phyloP scores from a whole-genome alignment of 2,888 invertebrate species.

The Drosophila demipolita region DNA sequence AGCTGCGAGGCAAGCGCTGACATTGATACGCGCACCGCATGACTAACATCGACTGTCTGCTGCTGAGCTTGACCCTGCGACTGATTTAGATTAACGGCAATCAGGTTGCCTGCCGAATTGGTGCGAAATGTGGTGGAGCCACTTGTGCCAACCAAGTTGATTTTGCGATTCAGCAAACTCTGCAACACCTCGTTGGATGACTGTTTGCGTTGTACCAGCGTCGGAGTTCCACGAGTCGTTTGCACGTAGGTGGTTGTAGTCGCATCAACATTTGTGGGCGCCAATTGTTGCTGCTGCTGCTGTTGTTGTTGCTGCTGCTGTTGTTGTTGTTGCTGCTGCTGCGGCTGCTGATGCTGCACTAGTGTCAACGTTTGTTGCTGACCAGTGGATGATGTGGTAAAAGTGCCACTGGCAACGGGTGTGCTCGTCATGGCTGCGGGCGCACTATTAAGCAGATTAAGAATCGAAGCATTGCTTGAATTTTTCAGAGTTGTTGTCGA shows the following conservation, averaged over 20 bases:
- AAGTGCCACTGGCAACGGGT: conserved; percentile 86
- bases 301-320: conserved; percentile 77
- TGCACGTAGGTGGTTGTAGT: conserved; percentile 78
- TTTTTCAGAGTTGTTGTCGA: conserved; percentile 68
- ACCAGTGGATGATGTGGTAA: conserved; percentile 77
- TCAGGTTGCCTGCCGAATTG: conserved; percentile 83
- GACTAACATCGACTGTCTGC: conserved; percentile 54
- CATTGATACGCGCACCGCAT: conserved; percentile 85
- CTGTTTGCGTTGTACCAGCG: conserved; percentile 78
- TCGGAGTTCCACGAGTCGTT: conserved; percentile 66
- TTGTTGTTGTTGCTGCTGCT: conserved; percentile 74
- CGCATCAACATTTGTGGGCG: conserved; percentile 63
- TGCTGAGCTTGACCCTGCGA: conserved; percentile 49
- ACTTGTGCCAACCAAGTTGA: conserved; percentile 77
- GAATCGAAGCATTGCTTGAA: conserved; percentile 89
- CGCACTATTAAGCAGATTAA: conserved; percentile 91
- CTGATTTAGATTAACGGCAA: conserved; percentile 73
- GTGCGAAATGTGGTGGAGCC: conserved; percentile 80
- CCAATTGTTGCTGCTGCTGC: conserved; percentile 67
- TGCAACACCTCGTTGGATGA: conserved; percentile 83
- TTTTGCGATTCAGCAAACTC: conserved; percentile 83
- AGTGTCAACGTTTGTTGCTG: conserved; percentile 79
- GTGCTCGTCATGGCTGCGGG: conserved; percentile 90
- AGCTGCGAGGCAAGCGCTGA: conserved; percentile 85
- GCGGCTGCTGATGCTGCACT: conserved; percentile 77